These are phyloP conservation scores for Tortricodes alternella DNA, from an alignment of 2,888 invertebrate genomes.

Conservation along the genomic window DNA sequence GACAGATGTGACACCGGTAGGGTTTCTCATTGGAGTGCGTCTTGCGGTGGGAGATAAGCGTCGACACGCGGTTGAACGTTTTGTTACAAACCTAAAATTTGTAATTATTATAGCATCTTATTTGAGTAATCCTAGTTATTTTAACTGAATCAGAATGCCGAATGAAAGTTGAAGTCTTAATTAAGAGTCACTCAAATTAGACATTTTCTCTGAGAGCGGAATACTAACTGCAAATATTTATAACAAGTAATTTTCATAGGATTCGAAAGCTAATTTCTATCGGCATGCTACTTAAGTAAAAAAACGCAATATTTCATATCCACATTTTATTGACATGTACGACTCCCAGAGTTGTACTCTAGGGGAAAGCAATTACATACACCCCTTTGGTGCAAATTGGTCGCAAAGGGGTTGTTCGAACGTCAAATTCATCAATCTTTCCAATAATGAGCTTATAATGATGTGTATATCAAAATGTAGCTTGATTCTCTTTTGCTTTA, in stretches of 20 bases:
- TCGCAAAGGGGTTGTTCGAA: constrained; percentile 25
- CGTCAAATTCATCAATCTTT: constrained; percentile 9
- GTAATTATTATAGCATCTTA: neutral
- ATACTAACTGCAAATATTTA: too few relatives aligned
- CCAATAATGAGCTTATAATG: constrained; percentile 10
- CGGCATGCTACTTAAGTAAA: too few relatives aligned
- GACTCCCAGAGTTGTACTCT: neutral
- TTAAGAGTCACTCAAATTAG: too few relatives aligned
- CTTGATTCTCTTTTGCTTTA: neutral
- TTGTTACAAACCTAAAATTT: constrained; percentile 84
- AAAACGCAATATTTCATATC: constrained; percentile 1
- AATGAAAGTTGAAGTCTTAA: too few relatives aligned
- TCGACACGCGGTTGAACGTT: constrained; percentile 90
- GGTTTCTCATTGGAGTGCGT: constrained; percentile 89
- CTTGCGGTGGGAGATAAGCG: constrained; percentile 90
- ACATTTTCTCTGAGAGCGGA: too few relatives aligned
- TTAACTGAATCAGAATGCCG: too few relatives aligned
- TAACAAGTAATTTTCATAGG: too few relatives aligned
- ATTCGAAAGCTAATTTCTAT: too few relatives aligned
- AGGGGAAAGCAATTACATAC: constrained; percentile 19
- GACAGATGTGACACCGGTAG: constrained; percentile 88
- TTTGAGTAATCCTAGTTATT: too few relatives aligned
- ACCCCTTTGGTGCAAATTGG: constrained; percentile 25
- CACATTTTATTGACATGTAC: constrained; percentile 8
- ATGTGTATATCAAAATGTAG: neutral